Percentiles rank a stretch among this genome's conserved stretches.
These are phyloP conservation scores for Drosophila austrosaltans DNA, from an alignment of 2,888 invertebrate genomes.

Conservation along the genomic window DNA sequence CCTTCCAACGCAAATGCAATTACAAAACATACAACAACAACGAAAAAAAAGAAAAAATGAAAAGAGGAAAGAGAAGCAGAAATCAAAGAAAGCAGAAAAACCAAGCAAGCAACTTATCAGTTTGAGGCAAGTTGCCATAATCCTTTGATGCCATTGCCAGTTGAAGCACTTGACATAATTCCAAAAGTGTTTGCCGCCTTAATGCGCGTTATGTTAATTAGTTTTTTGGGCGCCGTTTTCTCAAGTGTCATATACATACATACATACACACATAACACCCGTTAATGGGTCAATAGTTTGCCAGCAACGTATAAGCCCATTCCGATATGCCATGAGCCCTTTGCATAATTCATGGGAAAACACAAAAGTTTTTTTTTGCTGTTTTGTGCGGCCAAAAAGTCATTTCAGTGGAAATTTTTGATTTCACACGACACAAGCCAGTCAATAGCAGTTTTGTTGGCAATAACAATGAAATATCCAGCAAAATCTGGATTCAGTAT, in stretches of 20 bases:
- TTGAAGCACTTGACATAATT: conserved; percentile 72
- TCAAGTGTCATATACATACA: conserved; percentile 26
- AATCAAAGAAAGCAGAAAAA: conserved; percentile 2
- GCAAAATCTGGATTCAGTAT: conserved; percentile 18
- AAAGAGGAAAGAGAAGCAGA: background rate
- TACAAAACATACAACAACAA: conserved; percentile 26
- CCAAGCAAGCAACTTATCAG: conserved; percentile 36
- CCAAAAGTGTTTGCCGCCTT: conserved; percentile 67
- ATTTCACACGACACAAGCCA: conserved; percentile 68
- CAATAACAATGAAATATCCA: conserved; percentile 66
- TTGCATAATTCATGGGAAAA: conserved; percentile 72
- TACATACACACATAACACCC: conserved; percentile 36
- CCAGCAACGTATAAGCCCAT: conserved; percentile 13
- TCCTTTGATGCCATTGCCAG: conserved; percentile 65
- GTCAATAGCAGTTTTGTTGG: conserved; percentile 72
- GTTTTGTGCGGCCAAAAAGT: conserved; percentile 55
- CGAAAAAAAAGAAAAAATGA: background rate
- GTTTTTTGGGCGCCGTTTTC: conserved; percentile 51
- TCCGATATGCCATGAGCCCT: conserved; percentile 54
- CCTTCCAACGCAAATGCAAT: conserved; percentile 51
- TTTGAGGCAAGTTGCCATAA: conserved; percentile 41
- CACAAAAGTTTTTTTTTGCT: conserved; percentile 46
- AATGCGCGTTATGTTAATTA: conserved; percentile 76
- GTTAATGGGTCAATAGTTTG: conserved; percentile 77
- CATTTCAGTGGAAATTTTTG: conserved; percentile 77